Percentiles rank a stretch among this genome's conserved stretches.
phyloP scores from a whole-genome alignment of 2,888 invertebrate genomes.

The Eledone cirrhosa region DNA sequence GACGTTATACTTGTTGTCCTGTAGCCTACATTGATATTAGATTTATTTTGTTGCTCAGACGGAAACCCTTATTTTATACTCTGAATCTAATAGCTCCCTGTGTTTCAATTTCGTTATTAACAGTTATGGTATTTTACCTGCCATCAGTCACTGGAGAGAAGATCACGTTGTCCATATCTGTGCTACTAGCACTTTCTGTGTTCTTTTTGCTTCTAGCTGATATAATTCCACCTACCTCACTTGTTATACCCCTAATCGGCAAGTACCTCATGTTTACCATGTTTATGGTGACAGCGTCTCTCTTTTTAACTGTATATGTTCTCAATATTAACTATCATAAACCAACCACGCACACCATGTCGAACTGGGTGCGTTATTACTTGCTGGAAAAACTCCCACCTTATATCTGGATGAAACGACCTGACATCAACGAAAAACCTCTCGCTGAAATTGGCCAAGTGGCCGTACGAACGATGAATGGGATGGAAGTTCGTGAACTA shows the following conservation, averaged over 20 bases:
- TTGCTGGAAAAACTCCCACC: slow-evolving; percentile 94
- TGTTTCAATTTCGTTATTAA: slow-evolving; percentile 94
- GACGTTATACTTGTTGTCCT: slow-evolving; percentile 70
- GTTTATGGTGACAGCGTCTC: slow-evolving; percentile 95
- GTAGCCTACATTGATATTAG: slow-evolving; percentile 68
- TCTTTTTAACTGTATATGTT: slow-evolving; percentile 96
- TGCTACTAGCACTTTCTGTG: slow-evolving; percentile 98
- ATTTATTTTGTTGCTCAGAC: slow-evolving; percentile 65
- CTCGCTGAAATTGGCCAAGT: slow-evolving; percentile 31
- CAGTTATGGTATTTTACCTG: slow-evolving; percentile 94
- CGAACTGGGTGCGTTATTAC: slow-evolving; percentile 93
- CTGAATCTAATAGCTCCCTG: slow-evolving; percentile 96
- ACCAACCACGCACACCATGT: slow-evolving; percentile 97
- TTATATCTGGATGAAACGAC: slow-evolving; percentile 89
- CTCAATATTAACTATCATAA: slow-evolving; percentile 97
- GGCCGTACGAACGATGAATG: slow-evolving; percentile 38
- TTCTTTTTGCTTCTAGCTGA: slow-evolving; percentile 98
- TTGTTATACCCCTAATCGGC: slow-evolving; percentile 95
- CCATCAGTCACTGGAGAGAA: slow-evolving; percentile 99
- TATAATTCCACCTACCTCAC: slow-evolving; percentile 96
- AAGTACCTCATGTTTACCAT: slow-evolving; percentile 95
- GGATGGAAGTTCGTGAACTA: slow-evolving; percentile 40
- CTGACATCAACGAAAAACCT: slow-evolving; percentile 62
- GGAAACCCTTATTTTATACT: slow-evolving; percentile 87
- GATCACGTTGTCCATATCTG: slow-evolving; percentile 94